Evolutionary conservation across 2,888 invertebrate genomes (phyloP).

Genomic region (Brassicogethes aeneus): DNA sequence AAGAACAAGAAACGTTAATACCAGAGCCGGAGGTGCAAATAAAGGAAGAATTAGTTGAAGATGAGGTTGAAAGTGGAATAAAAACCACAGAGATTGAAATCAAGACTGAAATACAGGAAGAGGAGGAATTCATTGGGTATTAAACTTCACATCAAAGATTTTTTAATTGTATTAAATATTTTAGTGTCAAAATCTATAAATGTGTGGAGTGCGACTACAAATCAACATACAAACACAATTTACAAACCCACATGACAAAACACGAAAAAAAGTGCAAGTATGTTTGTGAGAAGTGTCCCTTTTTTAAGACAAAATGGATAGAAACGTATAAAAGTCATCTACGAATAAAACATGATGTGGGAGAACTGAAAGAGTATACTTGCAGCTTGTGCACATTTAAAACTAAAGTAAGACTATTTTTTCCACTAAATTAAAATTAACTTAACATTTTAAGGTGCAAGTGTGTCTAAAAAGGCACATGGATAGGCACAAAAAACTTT

Average conservation of each 20-base stretch:
- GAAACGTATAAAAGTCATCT: slow-evolving; percentile 14
- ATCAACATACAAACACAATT: slow-evolving; percentile 14
- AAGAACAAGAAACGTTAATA: slow-evolving; percentile 7
- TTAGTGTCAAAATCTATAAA: slow-evolving; percentile 10
- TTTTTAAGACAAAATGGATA: slow-evolving; percentile 18
- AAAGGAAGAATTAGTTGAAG: background rate
- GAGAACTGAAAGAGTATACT: slow-evolving; percentile 9
- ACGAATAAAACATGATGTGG: slow-evolving; percentile 14
- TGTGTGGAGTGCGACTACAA: slow-evolving; percentile 15
- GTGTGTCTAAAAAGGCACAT: slow-evolving; percentile 11
- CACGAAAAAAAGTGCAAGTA: slow-evolving; percentile 14
- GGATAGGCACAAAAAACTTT: slow-evolving; percentile 8
- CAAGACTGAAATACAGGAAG: slow-evolving; percentile 14
- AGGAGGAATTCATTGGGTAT: slow-evolving; percentile 5
- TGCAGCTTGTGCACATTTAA: slow-evolving; percentile 13
- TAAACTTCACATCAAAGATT: too few species aligned
- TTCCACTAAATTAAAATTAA: too few species aligned
- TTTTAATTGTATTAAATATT: too few species aligned
- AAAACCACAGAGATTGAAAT: slow-evolving; percentile 11
- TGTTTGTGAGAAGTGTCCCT: slow-evolving; percentile 12
- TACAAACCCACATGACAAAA: slow-evolving; percentile 14
- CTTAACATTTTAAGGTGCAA: too few species aligned
- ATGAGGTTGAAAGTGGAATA: background rate
- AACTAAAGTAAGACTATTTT: slow-evolving; percentile 14
- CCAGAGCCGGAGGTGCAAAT: background rate